Conservation (phyloP, 2,888 invertebrate species). For the Peribatodes rhomboidaria region DNA sequence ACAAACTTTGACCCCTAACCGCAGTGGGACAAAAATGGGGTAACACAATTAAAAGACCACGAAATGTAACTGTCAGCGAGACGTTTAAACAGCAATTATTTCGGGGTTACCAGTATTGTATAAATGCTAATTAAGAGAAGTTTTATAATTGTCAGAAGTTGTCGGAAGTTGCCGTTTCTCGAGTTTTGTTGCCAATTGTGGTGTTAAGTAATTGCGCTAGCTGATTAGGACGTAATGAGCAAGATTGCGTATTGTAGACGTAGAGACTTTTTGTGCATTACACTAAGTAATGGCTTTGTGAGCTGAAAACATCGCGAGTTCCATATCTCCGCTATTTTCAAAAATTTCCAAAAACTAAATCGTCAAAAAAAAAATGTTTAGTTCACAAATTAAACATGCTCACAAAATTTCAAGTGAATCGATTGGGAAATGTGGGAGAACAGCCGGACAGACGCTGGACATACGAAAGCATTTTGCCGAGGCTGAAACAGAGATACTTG, state of each 20-base stretch:
- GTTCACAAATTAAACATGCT: too few relatives aligned
- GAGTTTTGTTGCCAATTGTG: conserved; percentile 25
- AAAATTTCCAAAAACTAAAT: too few relatives aligned
- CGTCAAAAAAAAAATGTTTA: too few relatives aligned
- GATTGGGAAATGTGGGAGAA: too few relatives aligned
- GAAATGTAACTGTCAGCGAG: conserved; percentile 50
- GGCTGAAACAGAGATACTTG: too few relatives aligned
- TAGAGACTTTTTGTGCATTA: too few relatives aligned
- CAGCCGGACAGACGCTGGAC: too few relatives aligned
- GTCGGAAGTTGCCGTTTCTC: conserved; percentile 25
- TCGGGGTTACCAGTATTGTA: conserved; percentile 28
- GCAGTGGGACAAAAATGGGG: conserved; percentile 45
- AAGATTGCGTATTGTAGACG: background rate
- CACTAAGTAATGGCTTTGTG: too few relatives aligned
- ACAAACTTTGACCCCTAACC: conserved; percentile 36
- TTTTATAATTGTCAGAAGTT: conserved; percentile 34
- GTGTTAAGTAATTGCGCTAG: conserved; percentile 8
- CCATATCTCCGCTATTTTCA: too few relatives aligned
- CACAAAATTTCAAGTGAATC: too few relatives aligned
- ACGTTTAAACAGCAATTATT: conserved; percentile 50
- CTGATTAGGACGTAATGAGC: conserved; percentile 1
- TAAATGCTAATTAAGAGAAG: conserved; percentile 35
- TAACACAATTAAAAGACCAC: conserved; percentile 50
- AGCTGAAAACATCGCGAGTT: too few relatives aligned
- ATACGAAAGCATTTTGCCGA: too few relatives aligned